phyloP scores from a whole-genome alignment of 2,888 invertebrate species.

The Desoria tigrina region DNA sequence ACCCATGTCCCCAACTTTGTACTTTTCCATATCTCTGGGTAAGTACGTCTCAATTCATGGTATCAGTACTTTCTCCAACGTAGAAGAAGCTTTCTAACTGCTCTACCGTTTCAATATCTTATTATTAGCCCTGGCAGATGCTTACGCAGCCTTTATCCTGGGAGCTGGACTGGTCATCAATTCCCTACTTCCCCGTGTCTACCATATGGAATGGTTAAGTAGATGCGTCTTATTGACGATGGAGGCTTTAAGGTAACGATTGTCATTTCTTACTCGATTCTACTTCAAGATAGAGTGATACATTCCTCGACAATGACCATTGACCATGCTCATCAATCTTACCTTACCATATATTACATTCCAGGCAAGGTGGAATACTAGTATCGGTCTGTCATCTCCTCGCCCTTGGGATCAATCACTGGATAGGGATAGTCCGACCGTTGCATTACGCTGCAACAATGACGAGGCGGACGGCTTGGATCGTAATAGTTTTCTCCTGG shows the following conservation, averaged over 20 bases:
- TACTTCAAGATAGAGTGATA: too few relatives aligned
- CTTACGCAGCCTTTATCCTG: slow-evolving; percentile 61
- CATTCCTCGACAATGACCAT: too few relatives aligned
- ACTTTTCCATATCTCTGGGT: slow-evolving; percentile 64
- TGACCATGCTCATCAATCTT: too few relatives aligned
- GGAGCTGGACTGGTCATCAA: slow-evolving; percentile 63
- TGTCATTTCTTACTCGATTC: slow-evolving; percentile 5
- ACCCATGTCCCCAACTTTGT: slow-evolving; percentile 64
- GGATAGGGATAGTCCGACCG: slow-evolving; percentile 66
- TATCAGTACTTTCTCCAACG: background rate
- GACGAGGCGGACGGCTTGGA: slow-evolving; percentile 61
- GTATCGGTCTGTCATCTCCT: slow-evolving; percentile 67
- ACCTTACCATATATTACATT: background rate
- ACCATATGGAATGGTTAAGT: slow-evolving; percentile 53
- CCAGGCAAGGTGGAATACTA: slow-evolving; percentile 62
- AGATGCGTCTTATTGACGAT: slow-evolving; percentile 55
- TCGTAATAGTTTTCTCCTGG: slow-evolving; percentile 63
- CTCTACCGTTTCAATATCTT: too few relatives aligned
- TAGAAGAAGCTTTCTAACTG: background rate
- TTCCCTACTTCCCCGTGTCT: slow-evolving; percentile 60
- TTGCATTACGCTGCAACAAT: slow-evolving; percentile 66
- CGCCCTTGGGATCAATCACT: slow-evolving; percentile 68
- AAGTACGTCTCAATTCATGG: slow-evolving; percentile 64
- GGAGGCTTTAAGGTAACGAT: slow-evolving; percentile 57
- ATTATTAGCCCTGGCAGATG: slow-evolving; percentile 63